Evolutionary conservation across 2,888 invertebrate species (phyloP).

Genomic region (Deilephila elpenor): DNA sequence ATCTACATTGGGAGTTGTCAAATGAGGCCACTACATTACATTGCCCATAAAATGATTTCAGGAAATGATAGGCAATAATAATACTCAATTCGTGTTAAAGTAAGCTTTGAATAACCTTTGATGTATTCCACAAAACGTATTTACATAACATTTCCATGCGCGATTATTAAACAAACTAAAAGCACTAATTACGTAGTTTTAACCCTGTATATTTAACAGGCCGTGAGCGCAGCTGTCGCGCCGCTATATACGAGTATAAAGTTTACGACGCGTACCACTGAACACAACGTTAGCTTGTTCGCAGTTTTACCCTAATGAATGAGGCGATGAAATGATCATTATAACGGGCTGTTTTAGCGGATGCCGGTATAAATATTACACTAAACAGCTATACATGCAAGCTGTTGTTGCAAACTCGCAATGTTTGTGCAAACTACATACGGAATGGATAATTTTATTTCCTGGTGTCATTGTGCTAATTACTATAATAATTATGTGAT

Average conservation of each 20-base stretch:
- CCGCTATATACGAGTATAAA: neutral
- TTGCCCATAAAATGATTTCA: no score
- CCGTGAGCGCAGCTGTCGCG: slow-evolving; percentile 36
- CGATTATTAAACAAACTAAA: slow-evolving; percentile 25
- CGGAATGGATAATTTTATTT: neutral
- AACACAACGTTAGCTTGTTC: slow-evolving; percentile 11
- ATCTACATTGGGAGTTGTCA: no score
- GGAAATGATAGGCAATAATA: no score
- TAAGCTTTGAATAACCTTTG: neutral
- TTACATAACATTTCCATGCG: slow-evolving; percentile 3
- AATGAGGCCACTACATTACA: no score
- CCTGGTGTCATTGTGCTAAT: no score
- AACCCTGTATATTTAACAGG: slow-evolving; percentile 40
- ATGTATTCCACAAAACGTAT: slow-evolving; percentile 3
- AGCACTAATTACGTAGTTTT: slow-evolving; percentile 19
- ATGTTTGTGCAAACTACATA: neutral
- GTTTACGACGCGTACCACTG: slow-evolving; percentile 18
- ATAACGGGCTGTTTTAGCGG: slow-evolving; percentile 6
- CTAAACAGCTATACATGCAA: neutral
- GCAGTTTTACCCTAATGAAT: slow-evolving; percentile 21
- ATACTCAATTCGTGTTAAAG: neutral
- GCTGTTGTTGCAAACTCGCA: neutral
- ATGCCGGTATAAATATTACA: neutral
- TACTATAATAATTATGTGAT: no score
- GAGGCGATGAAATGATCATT: slow-evolving; percentile 24